Percentiles rank a stretch among this genome's conserved stretches.
phyloP scores from a whole-genome alignment of 2,888 invertebrate species.

The Sesia apiformis region DNA sequence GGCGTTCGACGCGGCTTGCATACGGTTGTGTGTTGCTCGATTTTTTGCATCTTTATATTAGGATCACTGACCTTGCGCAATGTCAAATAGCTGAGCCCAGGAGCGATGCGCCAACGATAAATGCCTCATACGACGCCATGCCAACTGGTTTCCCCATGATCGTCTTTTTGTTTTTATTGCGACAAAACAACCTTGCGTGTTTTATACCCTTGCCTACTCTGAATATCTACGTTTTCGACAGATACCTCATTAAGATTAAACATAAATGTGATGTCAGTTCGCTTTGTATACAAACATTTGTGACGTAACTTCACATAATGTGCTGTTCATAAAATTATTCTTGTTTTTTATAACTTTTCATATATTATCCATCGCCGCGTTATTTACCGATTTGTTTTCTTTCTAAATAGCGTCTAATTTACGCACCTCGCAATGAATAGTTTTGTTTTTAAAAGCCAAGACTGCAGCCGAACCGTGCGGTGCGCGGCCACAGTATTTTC shows the following conservation, averaged over 20 bases:
- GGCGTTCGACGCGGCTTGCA: conserved; percentile 37
- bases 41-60: conserved; percentile 67
- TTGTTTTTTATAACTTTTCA: not conserved
- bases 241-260: too few relatives aligned
- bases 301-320: not conserved
- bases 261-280: too few relatives aligned
- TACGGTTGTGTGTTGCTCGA: conserved; percentile 16
- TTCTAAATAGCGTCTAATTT: not conserved
- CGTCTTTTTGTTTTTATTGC: conserved; percentile 9
- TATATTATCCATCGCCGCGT: not conserved
- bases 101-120: conserved; percentile 29
- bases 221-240: not conserved
- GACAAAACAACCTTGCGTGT: conserved; percentile 3
- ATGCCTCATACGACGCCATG: conserved; percentile 33
- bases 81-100: conserved; percentile 65
- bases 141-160: conserved; percentile 34
- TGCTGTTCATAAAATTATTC: not conserved
- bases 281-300: not conserved
- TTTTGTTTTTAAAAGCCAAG: conserved; percentile 28
- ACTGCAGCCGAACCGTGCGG: not conserved
- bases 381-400: not conserved
- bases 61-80: conserved; percentile 73
- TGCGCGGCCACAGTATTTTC: conserved; percentile 18
- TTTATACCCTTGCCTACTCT: not conserved
- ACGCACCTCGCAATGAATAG: conserved; percentile 20